Base-by-base conservation (phyloP, 2,797 vertebrate genomes). In the Coregonus suidteri region DNA sequence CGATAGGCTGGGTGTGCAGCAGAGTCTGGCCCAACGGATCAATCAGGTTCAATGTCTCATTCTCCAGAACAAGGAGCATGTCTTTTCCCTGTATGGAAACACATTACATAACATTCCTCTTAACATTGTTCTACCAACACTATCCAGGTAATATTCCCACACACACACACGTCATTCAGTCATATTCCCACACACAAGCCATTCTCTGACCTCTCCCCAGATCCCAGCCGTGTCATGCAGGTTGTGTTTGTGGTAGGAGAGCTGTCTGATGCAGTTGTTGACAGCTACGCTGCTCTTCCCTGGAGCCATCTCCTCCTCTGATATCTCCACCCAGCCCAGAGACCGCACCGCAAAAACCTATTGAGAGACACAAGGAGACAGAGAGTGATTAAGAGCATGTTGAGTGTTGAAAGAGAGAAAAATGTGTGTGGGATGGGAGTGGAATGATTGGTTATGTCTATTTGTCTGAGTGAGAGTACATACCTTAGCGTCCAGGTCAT, bases 261-360 rank as follows among this genome's bases (percentile, higher is more conserved):
- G 92, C 77, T 96, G 95, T 5, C 95, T 92, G 86, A 96, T 96
- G 84, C 95, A 96, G 87, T 91, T 91, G 86, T 95, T 95, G 80
- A 96, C 93, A 0, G 95, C 91, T 0, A 93, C 73, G 0, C 94
- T 95, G 91, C 95, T 96, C 74, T 93, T 92, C 59, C 95, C 94
- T 0, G 94, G 94, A 0, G 90, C 91, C 92, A 96, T 90, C 82
- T 96, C 95, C 76, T 96, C 95, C 82, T 96, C 95, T 0, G 93
- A 91, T 88, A 96, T 94, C 90, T 95, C 95, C 82, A 96, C 94
- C 95, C 95, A 96, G 83, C 95, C 95, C 64, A 96, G 90, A 4
- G 94, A 96, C 65, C 89, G 92, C 66, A 96, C 95, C 0, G 89
- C 87, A 20, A 96, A 96, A 73, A 91, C 91, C 95, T 62, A 6